A percentile compares a stretch with the other conserved stretches of the same genome.
phyloP scores from a whole-genome alignment of 2,888 invertebrate genomes.

The Synergus japonicus region DNA sequence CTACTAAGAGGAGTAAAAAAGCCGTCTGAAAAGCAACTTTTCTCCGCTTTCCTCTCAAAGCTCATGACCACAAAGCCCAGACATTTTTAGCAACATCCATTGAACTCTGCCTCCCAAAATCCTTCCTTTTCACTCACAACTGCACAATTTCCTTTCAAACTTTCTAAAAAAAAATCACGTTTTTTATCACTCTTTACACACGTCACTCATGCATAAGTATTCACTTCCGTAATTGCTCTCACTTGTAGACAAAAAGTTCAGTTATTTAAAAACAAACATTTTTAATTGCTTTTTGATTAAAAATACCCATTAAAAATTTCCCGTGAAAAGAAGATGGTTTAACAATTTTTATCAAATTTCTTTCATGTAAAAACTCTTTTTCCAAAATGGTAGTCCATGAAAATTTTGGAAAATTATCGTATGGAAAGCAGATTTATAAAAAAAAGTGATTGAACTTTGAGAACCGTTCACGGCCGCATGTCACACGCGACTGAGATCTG shows the following conservation, averaged over 20 bases:
- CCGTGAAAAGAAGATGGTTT: too few species aligned
- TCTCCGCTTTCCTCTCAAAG: not conserved
- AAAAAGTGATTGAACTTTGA: not conserved
- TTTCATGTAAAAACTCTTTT: too few species aligned
- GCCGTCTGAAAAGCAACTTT: constrained; percentile 7
- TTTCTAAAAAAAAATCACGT: not conserved
- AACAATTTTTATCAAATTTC: too few species aligned
- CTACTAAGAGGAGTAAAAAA: not conserved
- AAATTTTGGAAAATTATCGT: not conserved
- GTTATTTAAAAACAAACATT: not conserved
- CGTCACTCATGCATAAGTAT: not conserved
- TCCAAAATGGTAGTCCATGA: not conserved
- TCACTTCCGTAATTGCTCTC: not conserved
- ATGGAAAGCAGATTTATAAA: not conserved
- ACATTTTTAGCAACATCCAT: not conserved
- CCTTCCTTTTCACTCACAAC: not conserved
- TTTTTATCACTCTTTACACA: not conserved
- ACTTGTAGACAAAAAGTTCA: not conserved
- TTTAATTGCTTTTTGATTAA: not conserved
- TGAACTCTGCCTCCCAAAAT: not conserved
- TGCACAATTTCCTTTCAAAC: not conserved
- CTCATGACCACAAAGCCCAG: not conserved
- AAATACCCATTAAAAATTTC: not conserved
- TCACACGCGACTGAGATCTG: constrained; percentile 70
- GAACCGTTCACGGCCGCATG: constrained; percentile 62